Base-by-base conservation (phyloP, 2,888 invertebrate species). In the Trachelus troglodyta region DNA sequence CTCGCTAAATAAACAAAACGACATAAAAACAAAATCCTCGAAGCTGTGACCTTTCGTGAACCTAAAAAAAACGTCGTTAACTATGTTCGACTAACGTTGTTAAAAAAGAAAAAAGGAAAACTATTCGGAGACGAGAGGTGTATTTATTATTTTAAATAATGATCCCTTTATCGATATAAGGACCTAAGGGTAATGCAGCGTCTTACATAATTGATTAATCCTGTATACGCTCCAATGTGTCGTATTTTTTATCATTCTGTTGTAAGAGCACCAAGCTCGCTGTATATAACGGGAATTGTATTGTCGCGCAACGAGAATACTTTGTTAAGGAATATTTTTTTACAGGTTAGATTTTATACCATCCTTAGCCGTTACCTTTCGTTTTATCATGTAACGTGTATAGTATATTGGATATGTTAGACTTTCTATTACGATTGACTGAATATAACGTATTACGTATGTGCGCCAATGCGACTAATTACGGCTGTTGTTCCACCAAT, bases 41-140 rank as follows among this genome's bases (percentile, higher is more conserved):
- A 77, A 71, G 33, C 84, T 85, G 84, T 86, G 86, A 87, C 83
- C 83, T 86, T 87, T 86, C 83, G 85, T 84, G 84, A 86, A 87
- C 87, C 87, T 84, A 82, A 86, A 85, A 84, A 78, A 80, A 76
- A 76, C 9, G 56, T 23, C 23, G 56, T 56, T 23, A 23, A 23
- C 2, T 2, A 23, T 2, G 40, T 40, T 40, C 15, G 15, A 40
- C 15, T 23, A 56, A 23, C 9, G 23, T 56, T 56, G 56, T 56
- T 56, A 56, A 56, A 12, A 12, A 15, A 40, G 35, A 12, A 15
- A 40, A 56, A 2, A 40, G 23, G 9, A 23, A 23, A 56, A 23
- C 1, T 56, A 9, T 56, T 56, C 56, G 15, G 2, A 9, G 56
- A 9, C 6, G 56, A 56, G 56, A 56, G 23, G 56, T 9, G 9